A percentile compares a stretch with the other conserved stretches of the same genome.
Conservation (phyloP, 2,113 vertebrate genomes). For the Puffinus mauretanicus region DNA sequence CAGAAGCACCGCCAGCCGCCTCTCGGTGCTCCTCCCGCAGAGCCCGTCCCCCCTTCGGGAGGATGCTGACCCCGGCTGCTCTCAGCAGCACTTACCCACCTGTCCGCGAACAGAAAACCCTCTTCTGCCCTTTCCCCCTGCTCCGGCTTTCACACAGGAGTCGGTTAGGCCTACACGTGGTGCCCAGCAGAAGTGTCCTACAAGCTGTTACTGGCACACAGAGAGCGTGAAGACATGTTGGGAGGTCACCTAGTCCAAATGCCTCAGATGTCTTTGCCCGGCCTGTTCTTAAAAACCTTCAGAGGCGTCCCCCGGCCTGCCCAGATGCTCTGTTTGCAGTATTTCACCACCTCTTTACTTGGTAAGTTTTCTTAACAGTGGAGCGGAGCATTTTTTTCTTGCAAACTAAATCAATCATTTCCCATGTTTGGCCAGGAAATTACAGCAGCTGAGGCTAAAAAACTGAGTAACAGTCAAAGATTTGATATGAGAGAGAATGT, state of each 20-base stretch:
- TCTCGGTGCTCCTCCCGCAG: background rate
- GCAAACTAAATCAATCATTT: background rate
- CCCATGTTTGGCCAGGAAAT: background rate
- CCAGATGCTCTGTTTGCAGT: background rate
- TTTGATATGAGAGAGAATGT: background rate
- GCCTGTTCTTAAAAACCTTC: background rate
- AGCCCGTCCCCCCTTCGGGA: background rate
- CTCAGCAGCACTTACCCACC: background rate
- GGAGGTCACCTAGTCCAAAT: background rate
- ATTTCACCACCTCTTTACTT: background rate
- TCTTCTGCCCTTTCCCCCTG: background rate
- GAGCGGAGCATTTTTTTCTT: background rate
- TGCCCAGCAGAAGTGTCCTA: background rate
- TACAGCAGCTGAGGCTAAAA: background rate
- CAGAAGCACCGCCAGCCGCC: fast-evolving
- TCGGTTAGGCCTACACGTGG: fast-evolving
- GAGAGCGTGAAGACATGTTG: background rate
- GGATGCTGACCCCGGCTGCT: background rate
- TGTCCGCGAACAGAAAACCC: background rate
- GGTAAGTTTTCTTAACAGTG: background rate
- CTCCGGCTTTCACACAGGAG: background rate
- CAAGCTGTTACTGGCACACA: background rate
- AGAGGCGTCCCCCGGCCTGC: background rate
- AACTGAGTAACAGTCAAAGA: background rate
- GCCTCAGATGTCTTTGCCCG: background rate